Conservation (phyloP, 2,888 invertebrate genomes). For the Euphydryas editha region DNA sequence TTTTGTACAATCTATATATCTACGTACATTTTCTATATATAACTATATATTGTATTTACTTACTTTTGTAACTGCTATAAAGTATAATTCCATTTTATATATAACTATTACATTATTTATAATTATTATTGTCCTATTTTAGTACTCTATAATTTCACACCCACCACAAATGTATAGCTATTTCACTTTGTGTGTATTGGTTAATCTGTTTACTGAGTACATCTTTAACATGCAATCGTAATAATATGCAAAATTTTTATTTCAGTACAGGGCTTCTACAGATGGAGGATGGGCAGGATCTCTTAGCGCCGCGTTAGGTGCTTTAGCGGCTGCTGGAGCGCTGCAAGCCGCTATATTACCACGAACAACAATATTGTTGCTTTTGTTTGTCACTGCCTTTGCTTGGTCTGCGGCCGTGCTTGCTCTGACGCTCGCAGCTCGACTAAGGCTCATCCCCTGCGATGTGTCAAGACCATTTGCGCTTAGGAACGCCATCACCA, state of each 20-base stretch:
- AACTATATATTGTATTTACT: no score
- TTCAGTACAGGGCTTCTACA: slow-evolving; percentile 92
- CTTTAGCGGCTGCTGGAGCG: slow-evolving; percentile 90
- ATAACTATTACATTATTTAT: no score
- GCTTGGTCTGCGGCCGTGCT: slow-evolving; percentile 95
- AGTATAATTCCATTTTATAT: no score
- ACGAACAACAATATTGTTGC: slow-evolving; percentile 91
- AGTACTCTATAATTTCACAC: no score
- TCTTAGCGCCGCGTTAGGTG: slow-evolving; percentile 89
- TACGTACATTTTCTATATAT: no score
- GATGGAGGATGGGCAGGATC: slow-evolving; percentile 94
- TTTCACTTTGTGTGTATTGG: no score
- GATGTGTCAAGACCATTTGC: slow-evolving; percentile 93
- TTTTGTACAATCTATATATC: no score
- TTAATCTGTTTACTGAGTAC: not conserved
- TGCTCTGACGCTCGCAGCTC: slow-evolving; percentile 92
- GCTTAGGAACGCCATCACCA: slow-evolving; percentile 92
- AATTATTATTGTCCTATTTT: no score
- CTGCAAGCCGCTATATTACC: slow-evolving; percentile 91
- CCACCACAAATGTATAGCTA: no score
- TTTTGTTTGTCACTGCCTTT: slow-evolving; percentile 94
- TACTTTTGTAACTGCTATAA: no score
- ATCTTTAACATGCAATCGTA: not conserved
- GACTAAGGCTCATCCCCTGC: slow-evolving; percentile 92
- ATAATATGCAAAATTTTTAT: slow-evolving; percentile 31